phyloP scores from a whole-genome alignment of 1,140 invertebrate genomes.

The Pachypeltis micranthus region DNA sequence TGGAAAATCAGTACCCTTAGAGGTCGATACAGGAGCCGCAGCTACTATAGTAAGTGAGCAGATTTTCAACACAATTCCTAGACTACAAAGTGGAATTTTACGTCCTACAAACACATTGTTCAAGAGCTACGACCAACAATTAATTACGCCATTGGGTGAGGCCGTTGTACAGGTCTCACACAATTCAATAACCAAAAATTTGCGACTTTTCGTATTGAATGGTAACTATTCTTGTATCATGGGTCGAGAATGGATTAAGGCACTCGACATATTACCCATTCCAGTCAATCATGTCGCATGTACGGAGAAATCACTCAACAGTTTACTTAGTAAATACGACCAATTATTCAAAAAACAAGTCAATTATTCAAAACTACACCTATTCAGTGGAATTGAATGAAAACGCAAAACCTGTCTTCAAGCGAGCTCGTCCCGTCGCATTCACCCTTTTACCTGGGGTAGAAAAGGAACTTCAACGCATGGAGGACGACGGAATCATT shows the following conservation, averaged over 20 bases:
- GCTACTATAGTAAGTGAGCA: background rate
- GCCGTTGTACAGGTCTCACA: background rate
- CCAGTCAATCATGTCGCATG: background rate
- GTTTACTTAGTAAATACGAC: background rate
- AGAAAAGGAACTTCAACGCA: constrained; percentile 29
- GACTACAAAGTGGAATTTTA: background rate
- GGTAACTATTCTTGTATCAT: background rate
- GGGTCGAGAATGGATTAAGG: constrained; percentile 3
- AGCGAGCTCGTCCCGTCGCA: background rate
- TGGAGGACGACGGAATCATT: constrained; percentile 33
- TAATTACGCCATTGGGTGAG: background rate
- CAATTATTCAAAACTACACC: background rate
- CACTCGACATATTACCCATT: background rate
- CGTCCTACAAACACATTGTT: background rate
- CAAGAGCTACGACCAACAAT: background rate
- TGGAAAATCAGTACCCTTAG: background rate
- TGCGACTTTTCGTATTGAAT: background rate
- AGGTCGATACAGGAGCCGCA: background rate
- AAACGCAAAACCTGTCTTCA: background rate
- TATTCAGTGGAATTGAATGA: background rate
- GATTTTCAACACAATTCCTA: background rate
- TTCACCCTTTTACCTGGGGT: background rate
- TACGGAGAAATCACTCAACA: background rate
- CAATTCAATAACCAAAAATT: background rate
- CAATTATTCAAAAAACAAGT: background rate